Base-by-base conservation (phyloP, 2,797 vertebrate species). In the Pogonophryne albipinna region DNA sequence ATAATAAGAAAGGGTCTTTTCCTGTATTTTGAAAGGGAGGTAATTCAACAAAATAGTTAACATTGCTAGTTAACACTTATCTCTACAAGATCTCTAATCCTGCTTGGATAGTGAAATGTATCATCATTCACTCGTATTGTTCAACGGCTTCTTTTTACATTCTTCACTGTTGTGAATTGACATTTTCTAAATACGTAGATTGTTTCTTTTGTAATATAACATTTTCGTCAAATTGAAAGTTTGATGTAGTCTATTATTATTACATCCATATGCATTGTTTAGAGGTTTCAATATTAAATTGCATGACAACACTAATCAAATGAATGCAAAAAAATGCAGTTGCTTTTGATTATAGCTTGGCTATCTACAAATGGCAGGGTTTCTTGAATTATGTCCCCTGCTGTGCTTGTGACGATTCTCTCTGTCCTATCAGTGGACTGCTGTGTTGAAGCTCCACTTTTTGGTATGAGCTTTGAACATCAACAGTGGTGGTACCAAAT, bases 1-100 rank as follows among this genome's bases (percentile, higher is more conserved):
- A 8, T 46, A 3, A 38, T 42, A 41, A 34, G 20, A 73, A 68
- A 7, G 51, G 66, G 63, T 68, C 67, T 57, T 78, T 38, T 38
- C 8, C 34, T 38, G 1, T 9, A 38, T 38, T 27, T 38, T 38
- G 34, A 38, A 38, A 38, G 34, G 34, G 34, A 38, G 34, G 34
- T 38, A 38, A 38, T 38, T 6, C 34, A 38, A 38, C 34, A 38
- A 38, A 38, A 38, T 38, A 38, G 34, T 38, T 38, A 38, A 38
- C 34, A 38, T 6, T 38, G 7, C 34, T 38, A 38, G 34, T 38
- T 38, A 6, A 38, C 8, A 38, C 34, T 38, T 9, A 38, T 38
- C 34, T 38, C 34, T 9, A 9, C 34, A 38, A 38, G 6, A 38
- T 7, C 34, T 38, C 34, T 38, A 38, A 9, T 38, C 34, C 34